Evolutionary conservation across 2,113 vertebrate genomes (phyloP).

Genomic region (Chroicocephalus ridibundus): DNA sequence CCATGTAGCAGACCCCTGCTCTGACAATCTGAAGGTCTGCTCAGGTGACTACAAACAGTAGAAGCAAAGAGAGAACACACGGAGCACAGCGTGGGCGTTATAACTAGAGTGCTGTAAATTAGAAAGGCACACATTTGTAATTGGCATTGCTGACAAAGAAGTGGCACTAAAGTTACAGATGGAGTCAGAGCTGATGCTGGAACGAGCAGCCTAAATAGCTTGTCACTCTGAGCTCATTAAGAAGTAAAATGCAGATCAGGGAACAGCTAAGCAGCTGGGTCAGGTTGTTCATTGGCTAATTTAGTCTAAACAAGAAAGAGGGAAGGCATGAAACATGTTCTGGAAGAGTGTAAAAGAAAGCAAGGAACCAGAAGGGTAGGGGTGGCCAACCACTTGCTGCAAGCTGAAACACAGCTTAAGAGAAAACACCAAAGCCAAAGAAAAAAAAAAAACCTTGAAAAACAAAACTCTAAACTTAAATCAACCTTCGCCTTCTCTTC

Average conservation of each 20-base stretch:
- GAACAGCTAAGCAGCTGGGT: conserved; percentile 77
- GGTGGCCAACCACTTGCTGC: conserved; percentile 74
- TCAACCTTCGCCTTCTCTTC: conserved; percentile 22
- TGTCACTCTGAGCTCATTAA: conserved; percentile 78
- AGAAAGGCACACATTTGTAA: conserved; percentile 75
- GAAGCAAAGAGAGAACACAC: conserved; percentile 66
- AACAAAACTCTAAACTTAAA: conserved; percentile 57
- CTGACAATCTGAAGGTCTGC: conserved; percentile 50
- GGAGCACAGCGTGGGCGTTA: conserved; percentile 67
- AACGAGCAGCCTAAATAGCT: conserved; percentile 76
- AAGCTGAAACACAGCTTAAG: conserved; percentile 71
- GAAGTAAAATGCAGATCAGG: conserved; percentile 77
- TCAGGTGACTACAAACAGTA: conserved; percentile 60
- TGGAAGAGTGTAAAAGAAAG: conserved; percentile 73
- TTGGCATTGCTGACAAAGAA: conserved; percentile 77
- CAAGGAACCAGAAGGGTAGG: conserved; percentile 72
- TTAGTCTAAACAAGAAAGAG: conserved; percentile 76
- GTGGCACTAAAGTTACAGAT: conserved; percentile 76
- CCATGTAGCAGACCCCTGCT: conserved; percentile 51
- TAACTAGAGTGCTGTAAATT: conserved; percentile 70
- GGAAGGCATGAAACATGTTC: conserved; percentile 75
- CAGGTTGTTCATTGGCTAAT: conserved; percentile 78
- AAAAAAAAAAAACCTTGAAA: not conserved
- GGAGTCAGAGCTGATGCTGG: conserved; percentile 77
- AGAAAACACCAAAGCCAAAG: conserved; percentile 63